Evolutionary conservation across 1,140 invertebrate species (phyloP).

Genomic region (Ephestia elutella): DNA sequence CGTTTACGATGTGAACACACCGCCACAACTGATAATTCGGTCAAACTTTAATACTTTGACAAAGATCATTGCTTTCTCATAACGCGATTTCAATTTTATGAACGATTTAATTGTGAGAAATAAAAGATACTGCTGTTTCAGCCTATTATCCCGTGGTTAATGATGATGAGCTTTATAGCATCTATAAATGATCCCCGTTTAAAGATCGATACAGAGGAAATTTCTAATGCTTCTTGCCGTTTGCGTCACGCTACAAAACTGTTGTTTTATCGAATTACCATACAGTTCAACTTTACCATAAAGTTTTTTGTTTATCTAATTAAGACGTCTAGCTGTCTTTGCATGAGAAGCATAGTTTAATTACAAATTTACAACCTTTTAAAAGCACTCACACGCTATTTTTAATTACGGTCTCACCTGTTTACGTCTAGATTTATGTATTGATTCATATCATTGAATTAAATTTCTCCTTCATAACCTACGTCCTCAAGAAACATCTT

Average conservation of each 20-base stretch:
- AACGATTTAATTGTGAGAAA: constrained; percentile 56
- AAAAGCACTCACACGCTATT: too few species aligned
- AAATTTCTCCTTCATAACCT: too few species aligned
- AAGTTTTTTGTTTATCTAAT: too few species aligned
- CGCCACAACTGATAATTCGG: constrained; percentile 57
- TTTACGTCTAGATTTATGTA: too few species aligned
- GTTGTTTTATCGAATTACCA: not conserved
- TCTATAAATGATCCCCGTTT: not conserved
- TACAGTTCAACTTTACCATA: too few species aligned
- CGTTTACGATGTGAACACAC: constrained; percentile 68
- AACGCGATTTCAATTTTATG: constrained; percentile 65
- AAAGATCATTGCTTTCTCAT: constrained; percentile 57
- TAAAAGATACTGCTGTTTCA: constrained; percentile 21
- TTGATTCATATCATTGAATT: too few species aligned
- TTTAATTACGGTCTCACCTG: too few species aligned
- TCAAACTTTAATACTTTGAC: constrained; percentile 71
- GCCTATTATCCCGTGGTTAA: constrained; percentile 42
- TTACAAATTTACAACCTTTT: too few species aligned
- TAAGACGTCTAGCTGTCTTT: too few species aligned
- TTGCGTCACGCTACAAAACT: not conserved
- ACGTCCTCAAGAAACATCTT: too few species aligned
- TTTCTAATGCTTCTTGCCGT: not conserved
- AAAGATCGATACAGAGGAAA: not conserved
- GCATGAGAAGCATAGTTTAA: too few species aligned
- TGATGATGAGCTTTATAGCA: not conserved